phyloP scores from a whole-genome alignment of 2,888 invertebrate species.

The Mimumesa dahlbomi region DNA sequence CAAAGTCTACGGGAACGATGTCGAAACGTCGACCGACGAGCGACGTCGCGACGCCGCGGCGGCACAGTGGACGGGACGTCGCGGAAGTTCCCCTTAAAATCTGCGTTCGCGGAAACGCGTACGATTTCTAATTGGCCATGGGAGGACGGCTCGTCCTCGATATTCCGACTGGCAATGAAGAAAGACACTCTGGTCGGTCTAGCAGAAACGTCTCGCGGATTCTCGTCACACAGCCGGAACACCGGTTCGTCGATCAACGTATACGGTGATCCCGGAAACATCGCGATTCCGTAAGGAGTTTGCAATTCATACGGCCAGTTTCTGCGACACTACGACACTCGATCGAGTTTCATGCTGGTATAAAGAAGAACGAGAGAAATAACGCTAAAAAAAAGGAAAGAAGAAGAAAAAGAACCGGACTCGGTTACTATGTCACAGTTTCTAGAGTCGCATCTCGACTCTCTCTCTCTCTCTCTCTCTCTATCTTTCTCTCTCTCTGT shows the following conservation, averaged over 20 bases:
- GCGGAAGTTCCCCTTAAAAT: conserved; percentile 25
- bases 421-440: conserved; percentile 49
- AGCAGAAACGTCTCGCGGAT: conserved; percentile 6
- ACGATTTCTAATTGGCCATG: conserved; percentile 62
- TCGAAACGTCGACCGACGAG: too few species aligned
- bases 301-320: conserved; percentile 24
- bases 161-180: conserved; percentile 26
- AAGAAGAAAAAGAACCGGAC: conserved; percentile 48
- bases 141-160: conserved; percentile 60
- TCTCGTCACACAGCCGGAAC: conserved; percentile 14
- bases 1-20: too few species aligned
- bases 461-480: conserved; percentile 35
- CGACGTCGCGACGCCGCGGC: too few species aligned
- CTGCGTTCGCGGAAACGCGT: conserved; percentile 39
- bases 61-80: too few species aligned
- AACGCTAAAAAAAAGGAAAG: too few species aligned
- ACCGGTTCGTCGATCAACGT: background rate
- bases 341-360: conserved; percentile 15
- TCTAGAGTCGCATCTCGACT: conserved; percentile 24
- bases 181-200: background rate
- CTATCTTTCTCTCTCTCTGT: conserved; percentile 20
- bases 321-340: background rate
- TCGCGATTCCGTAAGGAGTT: conserved; percentile 14
- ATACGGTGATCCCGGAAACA: conserved; percentile 47
- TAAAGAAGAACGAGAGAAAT: too few species aligned